Percentiles rank a stretch among this genome's conserved stretches.
Conservation (phyloP, 2,888 invertebrate species). For the Meiosimyza platycephala region DNA sequence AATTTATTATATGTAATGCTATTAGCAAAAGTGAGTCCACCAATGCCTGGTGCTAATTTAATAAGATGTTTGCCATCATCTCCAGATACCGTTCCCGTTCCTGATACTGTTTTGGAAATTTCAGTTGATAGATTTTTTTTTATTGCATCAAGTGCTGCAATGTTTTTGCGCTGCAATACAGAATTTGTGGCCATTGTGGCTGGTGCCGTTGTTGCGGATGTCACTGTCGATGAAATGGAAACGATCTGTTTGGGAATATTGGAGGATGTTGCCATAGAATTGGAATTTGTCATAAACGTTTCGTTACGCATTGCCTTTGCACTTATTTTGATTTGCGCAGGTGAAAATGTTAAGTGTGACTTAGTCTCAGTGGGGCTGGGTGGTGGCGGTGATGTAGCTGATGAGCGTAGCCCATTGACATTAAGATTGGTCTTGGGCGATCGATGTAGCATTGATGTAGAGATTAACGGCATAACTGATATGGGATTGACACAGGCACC, state of each 20-base stretch:
- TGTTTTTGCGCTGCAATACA: conserved; percentile 57
- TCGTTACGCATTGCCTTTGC: conserved; percentile 59
- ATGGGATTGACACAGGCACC: conserved; percentile 82
- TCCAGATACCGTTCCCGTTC: conserved; percentile 29
- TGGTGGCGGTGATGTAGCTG: conserved; percentile 67
- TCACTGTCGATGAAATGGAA: conserved; percentile 52
- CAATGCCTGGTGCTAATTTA: conserved; percentile 66
- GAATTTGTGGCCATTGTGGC: conserved; percentile 59
- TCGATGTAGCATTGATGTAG: conserved; percentile 65
- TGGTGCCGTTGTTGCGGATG: conserved; percentile 52
- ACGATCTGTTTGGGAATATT: conserved; percentile 60
- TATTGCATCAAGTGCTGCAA: conserved; percentile 68
- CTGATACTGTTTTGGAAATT: conserved; percentile 54
- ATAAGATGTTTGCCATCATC: conserved; percentile 50
- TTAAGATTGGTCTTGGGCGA: conserved; percentile 61
- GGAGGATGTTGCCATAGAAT: not conserved
- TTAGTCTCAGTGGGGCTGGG: conserved; percentile 76
- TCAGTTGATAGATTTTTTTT: conserved; percentile 76
- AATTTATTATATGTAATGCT: conserved; percentile 66
- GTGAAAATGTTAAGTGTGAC: conserved; percentile 79
- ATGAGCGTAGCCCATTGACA: conserved; percentile 50
- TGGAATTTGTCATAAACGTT: conserved; percentile 45
- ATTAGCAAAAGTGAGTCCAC: conserved; percentile 66
- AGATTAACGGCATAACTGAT: conserved; percentile 85
- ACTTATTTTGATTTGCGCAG: conserved; percentile 74